Conservation (phyloP, 2,797 vertebrate species). For the Pelochelys cantorii region DNA sequence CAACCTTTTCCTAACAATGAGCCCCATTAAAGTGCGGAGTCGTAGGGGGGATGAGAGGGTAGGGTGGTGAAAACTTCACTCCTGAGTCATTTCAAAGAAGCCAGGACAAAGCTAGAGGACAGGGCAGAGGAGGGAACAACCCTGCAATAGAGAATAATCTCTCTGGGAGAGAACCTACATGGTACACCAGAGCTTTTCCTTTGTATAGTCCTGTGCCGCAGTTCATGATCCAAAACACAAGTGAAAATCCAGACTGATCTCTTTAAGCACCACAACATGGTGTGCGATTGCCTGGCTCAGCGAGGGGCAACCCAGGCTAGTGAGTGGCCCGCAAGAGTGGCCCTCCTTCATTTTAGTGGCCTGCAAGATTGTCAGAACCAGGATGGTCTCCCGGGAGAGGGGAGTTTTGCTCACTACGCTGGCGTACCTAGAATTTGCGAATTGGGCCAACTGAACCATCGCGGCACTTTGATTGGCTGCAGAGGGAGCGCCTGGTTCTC, state of each 20-base stretch:
- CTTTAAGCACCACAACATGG: conserved; percentile 15
- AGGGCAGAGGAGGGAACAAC: neutral
- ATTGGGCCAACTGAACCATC: too few relatives aligned
- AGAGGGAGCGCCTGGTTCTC: too few relatives aligned
- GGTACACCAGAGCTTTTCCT: conserved; percentile 19
- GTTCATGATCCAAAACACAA: conserved; percentile 15
- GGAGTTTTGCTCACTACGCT: too few relatives aligned
- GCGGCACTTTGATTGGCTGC: too few relatives aligned
- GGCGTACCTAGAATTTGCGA: too few relatives aligned
- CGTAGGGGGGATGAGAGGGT: neutral
- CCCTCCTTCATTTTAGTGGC: too few relatives aligned
- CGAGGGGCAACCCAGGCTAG: too few relatives aligned
- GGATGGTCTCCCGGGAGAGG: too few relatives aligned
- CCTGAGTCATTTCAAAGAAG: neutral
- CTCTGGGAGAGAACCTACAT: neutral
- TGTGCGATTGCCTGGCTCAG: conserved; percentile 13
- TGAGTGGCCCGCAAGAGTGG: too few relatives aligned
- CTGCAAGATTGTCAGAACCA: too few relatives aligned
- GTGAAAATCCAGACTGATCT: conserved; percentile 38
- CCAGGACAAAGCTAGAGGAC: neutral
- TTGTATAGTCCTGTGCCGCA: neutral
- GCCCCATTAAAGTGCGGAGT: neutral
- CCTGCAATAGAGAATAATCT: neutral
- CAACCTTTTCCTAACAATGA: neutral
- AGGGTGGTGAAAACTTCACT: neutral